Conservation (phyloP, 2,888 invertebrate genomes). For the Drosophila nr. medialis region DNA sequence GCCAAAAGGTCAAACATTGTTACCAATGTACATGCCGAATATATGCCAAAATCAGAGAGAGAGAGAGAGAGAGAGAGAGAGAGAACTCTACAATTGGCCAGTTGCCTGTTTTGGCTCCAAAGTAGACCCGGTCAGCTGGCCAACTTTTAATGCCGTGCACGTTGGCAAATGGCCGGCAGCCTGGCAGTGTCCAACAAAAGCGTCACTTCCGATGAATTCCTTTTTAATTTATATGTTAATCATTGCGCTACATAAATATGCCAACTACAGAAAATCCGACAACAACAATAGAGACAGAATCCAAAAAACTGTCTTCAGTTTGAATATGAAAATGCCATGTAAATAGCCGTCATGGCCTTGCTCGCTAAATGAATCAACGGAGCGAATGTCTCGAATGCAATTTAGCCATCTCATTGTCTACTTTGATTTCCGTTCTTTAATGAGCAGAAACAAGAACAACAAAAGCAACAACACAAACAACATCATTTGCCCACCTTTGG, state of each 20-base stretch:
- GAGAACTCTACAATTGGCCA: constrained; percentile 33
- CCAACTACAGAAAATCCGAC: constrained; percentile 14
- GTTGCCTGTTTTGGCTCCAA: constrained; percentile 9
- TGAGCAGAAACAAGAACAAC: constrained; percentile 32
- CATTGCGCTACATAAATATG: constrained; percentile 50
- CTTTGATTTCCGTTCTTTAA: constrained; percentile 62
- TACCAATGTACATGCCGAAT: constrained; percentile 28
- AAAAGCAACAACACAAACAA: not conserved
- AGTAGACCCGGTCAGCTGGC: constrained; percentile 1
- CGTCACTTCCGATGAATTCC: constrained; percentile 52
- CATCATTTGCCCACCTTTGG: constrained; percentile 30
- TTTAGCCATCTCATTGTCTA: constrained; percentile 57
- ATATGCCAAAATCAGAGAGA: constrained; percentile 25
- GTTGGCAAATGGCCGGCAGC: constrained; percentile 39
- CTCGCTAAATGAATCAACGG: constrained; percentile 30
- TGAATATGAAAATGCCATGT: constrained; percentile 44
- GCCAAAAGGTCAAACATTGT: constrained; percentile 69
- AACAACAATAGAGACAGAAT: constrained; percentile 7
- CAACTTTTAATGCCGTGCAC: constrained; percentile 47
- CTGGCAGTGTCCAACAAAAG: constrained; percentile 7
- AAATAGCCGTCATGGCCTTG: constrained; percentile 20
- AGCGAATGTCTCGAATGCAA: constrained; percentile 39
- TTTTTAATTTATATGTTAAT: constrained; percentile 74
- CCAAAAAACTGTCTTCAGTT: constrained; percentile 13
- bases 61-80: not conserved